Conservation (phyloP, 1,140 invertebrate genomes). For the Nymphalis io region DNA sequence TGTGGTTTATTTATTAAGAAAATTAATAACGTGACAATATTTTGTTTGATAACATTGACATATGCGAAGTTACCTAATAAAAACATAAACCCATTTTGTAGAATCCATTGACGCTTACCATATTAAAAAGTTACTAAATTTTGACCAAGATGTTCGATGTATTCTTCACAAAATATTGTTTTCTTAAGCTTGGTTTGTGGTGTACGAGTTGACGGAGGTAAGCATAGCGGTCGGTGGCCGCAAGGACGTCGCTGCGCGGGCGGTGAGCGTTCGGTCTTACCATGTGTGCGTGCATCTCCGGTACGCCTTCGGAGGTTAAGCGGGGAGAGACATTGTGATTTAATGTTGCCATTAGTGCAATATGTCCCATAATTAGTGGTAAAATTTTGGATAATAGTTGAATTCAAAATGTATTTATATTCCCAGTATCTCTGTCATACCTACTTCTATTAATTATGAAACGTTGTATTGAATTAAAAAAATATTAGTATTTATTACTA, state of each 20-base stretch:
- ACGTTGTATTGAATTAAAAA: background rate
- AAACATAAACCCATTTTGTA: background rate
- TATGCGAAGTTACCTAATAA: background rate
- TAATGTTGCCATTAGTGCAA: conserved; percentile 46
- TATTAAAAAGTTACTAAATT: background rate
- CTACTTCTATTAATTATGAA: too few relatives aligned
- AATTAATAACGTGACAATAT: background rate
- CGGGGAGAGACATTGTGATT: conserved; percentile 46
- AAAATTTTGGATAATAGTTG: background rate
- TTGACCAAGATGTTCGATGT: conserved; percentile 19
- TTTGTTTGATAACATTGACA: conserved; percentile 15
- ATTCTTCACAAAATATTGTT: conserved; percentile 23
- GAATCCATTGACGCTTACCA: conserved; percentile 1
- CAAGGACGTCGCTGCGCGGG: conserved; percentile 78
- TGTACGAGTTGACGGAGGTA: conserved; percentile 33
- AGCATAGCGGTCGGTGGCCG: conserved; percentile 67
- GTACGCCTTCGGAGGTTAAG: conserved; percentile 44
- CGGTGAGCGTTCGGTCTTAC: conserved; percentile 52
- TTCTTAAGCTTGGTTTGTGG: conserved; percentile 35
- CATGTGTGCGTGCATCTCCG: conserved; percentile 47
- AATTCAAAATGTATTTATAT: background rate
- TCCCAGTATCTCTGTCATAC: too few relatives aligned
- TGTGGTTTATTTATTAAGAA: background rate
- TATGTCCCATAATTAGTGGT: background rate
- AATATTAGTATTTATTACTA: too few relatives aligned